Base-by-base conservation (phyloP, 2,113 vertebrate genomes). In the Thinocorus orbignyianus region DNA sequence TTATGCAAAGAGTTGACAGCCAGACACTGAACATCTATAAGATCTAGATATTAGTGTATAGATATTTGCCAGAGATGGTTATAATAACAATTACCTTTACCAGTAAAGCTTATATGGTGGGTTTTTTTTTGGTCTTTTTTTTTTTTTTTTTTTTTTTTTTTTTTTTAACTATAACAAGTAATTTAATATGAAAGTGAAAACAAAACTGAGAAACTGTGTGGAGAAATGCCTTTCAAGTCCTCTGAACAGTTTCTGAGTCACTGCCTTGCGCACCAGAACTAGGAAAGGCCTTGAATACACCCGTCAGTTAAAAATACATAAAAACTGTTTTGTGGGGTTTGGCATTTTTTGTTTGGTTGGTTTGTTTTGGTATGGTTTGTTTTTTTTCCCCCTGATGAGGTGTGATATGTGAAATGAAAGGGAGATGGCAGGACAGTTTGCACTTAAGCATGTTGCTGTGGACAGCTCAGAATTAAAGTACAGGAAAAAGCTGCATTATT, bases 11-110 rank as follows among this genome's bases (percentile, higher is more conserved):
- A 7, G 30, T 65, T 64, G n/a, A 81, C 95, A 68, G 80, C 25
- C 89, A 95, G 19, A 61, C 28, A 77, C 79, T 64, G 74, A 95
- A 95, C 68, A 90, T 86, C 72, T 84, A 41, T 70, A 86, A 93
- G 90, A 95, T 88, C 73, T 19, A 78, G 28, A 26, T 83, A 91
- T 90, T 89, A 57, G 20, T 39, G 48, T 77, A 81, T 57, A 91
- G 41, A 7, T 62, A 33, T 74, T 92, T 95, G 86, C 55, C 31
- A 60, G 22, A 83, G 39, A 81, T 49, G 31, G 81, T 49, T 96
- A 94, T 28, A 85, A 55, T 74, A 90, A 58, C 54, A 88, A 65
- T 71, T 61, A 24, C 1, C 4, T 72, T 88, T 77, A 51, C 26
- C 23, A 31, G 17, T 61, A 55, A 55, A 31, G 2, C 52, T 52